These are phyloP conservation scores for Rhopalosiphum maidis DNA, from an alignment of 1,140 invertebrate species.

Conservation along the genomic window DNA sequence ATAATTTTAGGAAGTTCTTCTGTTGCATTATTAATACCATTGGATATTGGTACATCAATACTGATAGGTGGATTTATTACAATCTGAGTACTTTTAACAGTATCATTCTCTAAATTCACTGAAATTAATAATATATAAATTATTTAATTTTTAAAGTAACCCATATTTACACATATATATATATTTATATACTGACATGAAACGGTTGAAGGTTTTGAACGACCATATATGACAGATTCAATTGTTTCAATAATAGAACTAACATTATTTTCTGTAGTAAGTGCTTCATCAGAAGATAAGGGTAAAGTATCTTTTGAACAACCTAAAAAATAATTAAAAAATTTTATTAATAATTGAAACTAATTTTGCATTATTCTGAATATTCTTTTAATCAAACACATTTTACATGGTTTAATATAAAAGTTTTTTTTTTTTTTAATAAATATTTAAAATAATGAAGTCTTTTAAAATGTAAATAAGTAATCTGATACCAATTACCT, in stretches of 20 bases:
- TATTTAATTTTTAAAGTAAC: not conserved
- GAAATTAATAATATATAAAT: not conserved
- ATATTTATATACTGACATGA: not conserved
- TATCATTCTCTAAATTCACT: not conserved
- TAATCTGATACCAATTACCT: not conserved
- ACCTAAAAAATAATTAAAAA: slow-evolving; percentile 24
- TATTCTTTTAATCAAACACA: not conserved
- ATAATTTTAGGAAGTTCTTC: slow-evolving; percentile 45
- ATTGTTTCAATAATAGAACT: slow-evolving; percentile 62
- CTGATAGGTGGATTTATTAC: slow-evolving; percentile 10
- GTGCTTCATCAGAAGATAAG: slow-evolving; percentile 3
- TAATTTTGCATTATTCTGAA: not conserved
- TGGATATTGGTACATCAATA: slow-evolving; percentile 39
- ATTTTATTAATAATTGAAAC: not conserved
- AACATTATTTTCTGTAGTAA: slow-evolving; percentile 28
- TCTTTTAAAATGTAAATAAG: not conserved
- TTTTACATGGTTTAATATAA: not conserved
- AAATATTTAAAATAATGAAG: not conserved
- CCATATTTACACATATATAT: not conserved
- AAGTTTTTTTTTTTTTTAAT: not conserved
- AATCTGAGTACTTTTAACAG: not conserved
- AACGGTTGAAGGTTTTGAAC: slow-evolving; percentile 29
- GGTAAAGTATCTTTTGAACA: slow-evolving; percentile 49
- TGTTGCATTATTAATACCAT: slow-evolving; percentile 27
- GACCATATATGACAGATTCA: slow-evolving; percentile 62